Base-by-base conservation (phyloP, 2,888 invertebrate genomes). In the Macaria notata region DNA sequence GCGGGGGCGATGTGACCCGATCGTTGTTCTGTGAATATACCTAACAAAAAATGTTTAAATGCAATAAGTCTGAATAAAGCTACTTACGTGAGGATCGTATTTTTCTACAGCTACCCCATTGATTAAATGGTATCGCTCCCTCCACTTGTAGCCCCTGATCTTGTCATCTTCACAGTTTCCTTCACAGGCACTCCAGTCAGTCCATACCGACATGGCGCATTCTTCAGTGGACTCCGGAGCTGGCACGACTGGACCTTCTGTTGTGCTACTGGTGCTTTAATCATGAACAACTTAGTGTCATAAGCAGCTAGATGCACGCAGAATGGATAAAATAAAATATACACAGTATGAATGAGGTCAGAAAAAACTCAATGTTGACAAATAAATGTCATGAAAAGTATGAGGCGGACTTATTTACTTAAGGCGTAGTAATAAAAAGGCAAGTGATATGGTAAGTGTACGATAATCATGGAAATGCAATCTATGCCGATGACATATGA, bases 141-240 rank as follows among this genome's bases (percentile, higher is more conserved):
- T 71, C 84, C 86, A 84, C 44, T 73, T 74, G 63, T 79, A 83
- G 0, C 89, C 89, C 2, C 53, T 61, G 3, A 87, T 62, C 52
- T 65, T 76, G 3, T 80, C 82, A 0, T 76, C 70, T 4, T 74
- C 73, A 58, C 90, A 89, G 0, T 71, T 50, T 0, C 89, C 90
- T n/a, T 86, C 87, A 58, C 90, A 90, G 0, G 71, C 62, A 38
- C 84, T 84, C 89, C 89, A 89, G 0, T 78, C 82, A 45, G 75
- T 72, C 89, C 89, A 90, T 49, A 76, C 70, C 0, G 85, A 76
- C 75, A 86, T 72, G 3, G 84, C 87, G 50, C 90, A 90, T 3
- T 82, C 80, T 55, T 84, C 78, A 3, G 79, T 62, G 0, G 84
- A 73, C 6, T 81, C 82, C 0, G 83, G 78, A 31, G 84, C 85